Evolutionary conservation across 1,140 invertebrate species (phyloP), one percentile per base, ranked within the genome.

Genomic region (Drosophila murphyi): DNA sequence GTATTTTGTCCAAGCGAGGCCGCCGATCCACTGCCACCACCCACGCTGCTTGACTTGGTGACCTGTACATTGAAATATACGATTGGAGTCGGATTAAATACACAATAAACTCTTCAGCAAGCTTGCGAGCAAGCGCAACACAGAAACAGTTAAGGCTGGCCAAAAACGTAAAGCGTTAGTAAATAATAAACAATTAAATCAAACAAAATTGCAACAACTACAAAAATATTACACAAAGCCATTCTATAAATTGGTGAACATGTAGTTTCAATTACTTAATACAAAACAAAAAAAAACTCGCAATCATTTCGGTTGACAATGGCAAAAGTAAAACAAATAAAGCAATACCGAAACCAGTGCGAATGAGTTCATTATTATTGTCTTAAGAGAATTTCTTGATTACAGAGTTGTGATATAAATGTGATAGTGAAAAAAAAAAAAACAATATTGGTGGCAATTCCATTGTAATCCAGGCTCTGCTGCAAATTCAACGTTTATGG

Each of bases 1-100:
- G 90, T 91, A 57, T 78, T 90, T 34, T 86, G 86, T 12, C 90
- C 90, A 59, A 90, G 45, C 7, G 80, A 72, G 4, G 80, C 47
- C 5, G 59, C 63, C 0, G 77, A 61, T 7, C 71, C 57, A 12
- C 68, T 57, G 31, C 62, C 74, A 43, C 62, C 68, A 34, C 72
- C 75, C 34, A 57, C 47, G 57, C 70, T 82, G 47, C 51, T 79
- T 4, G 76, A 60, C 12, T 86, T 81, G 69, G 55, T 86, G 5
- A 67, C 39, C 85, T 91, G 59, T 35, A 10, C 34, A 41, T 35
- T 50, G 29, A 69, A 65, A 65, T 20, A 72, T 43, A 73, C 7
- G 34, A 20, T 20, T 6, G 1, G 8, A 12, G 8, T 48, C 32
- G 2, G 31, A 60, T 73, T 60, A 73, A 34, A 31, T 6, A 41